These are phyloP conservation scores for Temnopleurus reevesii DNA, from an alignment of 53 echinoderm and acorn worm genomes.

Conservation along the genomic window DNA sequence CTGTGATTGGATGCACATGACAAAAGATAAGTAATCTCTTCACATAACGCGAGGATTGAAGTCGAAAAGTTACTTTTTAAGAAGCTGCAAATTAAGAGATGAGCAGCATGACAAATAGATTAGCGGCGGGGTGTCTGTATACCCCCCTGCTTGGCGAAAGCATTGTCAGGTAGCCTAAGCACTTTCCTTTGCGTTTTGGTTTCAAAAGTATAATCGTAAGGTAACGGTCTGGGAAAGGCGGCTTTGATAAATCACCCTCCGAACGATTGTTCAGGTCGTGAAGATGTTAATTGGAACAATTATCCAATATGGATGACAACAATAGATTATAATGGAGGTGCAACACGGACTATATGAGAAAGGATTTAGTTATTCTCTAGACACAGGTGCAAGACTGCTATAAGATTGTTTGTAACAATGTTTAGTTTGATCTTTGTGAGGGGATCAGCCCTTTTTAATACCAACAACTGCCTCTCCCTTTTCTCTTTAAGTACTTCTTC, in stretches of 20 bases:
- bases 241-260: not conserved
- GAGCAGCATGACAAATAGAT: not conserved
- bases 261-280: not conserved
- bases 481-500: not conserved
- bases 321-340: not conserved
- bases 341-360: not conserved
- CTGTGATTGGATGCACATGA: constrained; percentile 8
- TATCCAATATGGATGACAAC: not conserved
- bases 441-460: not conserved
- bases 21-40: not conserved
- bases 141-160: not conserved
- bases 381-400: not conserved
- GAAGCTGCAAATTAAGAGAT: constrained; percentile 24
- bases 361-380: not conserved
- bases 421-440: not conserved
- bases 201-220: not conserved
- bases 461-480: not conserved
- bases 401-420: not conserved
- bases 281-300: constrained; percentile 26
- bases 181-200: not conserved
- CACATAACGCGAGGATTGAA: constrained; percentile 4
- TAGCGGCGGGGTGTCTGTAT: not conserved
- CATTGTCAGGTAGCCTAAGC: not conserved
- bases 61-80: constrained; percentile 27
- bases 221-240: constrained; percentile 1